phyloP scores from a whole-genome alignment of 2,113 vertebrate genomes.

The Urocynchramus pylzowi region DNA sequence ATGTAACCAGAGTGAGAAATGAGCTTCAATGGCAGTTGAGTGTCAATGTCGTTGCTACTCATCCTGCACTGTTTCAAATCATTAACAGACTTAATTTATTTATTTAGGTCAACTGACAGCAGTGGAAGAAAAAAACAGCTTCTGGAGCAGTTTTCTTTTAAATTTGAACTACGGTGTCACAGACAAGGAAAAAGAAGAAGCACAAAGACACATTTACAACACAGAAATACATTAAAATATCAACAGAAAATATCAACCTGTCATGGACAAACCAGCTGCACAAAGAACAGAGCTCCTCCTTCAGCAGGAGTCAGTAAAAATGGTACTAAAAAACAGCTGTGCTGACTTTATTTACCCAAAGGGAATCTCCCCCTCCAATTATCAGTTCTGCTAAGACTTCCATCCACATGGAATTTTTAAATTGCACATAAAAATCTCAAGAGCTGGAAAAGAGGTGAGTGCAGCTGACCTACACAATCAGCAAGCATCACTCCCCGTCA shows the following conservation, averaged over 20 bases:
- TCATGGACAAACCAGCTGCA: not conserved
- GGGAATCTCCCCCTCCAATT: not conserved
- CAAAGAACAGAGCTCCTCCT: not conserved
- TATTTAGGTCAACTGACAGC: not conserved
- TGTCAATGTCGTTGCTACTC: not conserved
- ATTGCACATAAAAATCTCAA: not conserved
- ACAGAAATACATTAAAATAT: not conserved
- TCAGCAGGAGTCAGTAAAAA: not conserved
- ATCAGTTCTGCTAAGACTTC: not conserved
- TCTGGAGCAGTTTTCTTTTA: not conserved
- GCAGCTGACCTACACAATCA: not conserved
- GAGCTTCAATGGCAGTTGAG: not conserved
- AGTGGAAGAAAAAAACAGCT: not conserved
- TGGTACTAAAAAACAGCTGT: not conserved
- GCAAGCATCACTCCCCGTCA: not conserved
- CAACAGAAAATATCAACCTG: not conserved
- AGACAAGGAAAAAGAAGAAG: not conserved
- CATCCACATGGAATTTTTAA: not conserved
- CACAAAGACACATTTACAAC: not conserved
- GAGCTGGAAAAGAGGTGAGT: not conserved
- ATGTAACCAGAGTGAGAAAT: not conserved
- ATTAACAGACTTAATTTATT: not conserved
- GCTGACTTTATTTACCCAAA: not conserved
- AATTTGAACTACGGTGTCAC: not conserved
- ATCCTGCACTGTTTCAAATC: not conserved